Evolutionary conservation across 2,888 invertebrate species (phyloP).

Genomic region (Cephus pulcher): DNA sequence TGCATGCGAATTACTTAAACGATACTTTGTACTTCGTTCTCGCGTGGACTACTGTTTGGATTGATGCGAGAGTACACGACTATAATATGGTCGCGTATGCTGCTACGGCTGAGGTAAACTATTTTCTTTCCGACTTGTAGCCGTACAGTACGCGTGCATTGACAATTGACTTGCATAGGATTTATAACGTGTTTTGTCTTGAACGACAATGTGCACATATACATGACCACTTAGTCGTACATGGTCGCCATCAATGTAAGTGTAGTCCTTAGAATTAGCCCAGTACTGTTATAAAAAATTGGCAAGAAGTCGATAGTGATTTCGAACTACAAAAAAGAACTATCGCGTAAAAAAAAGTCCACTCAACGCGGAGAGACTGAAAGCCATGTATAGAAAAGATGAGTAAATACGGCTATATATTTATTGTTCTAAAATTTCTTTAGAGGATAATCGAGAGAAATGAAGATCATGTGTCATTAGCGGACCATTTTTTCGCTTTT

Average conservation of each 20-base stretch:
- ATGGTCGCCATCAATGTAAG: neutral
- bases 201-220: neutral
- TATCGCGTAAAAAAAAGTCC: neutral
- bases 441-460: neutral
- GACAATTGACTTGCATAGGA: neutral
- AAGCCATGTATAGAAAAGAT: neutral
- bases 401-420: neutral
- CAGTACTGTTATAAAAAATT: neutral
- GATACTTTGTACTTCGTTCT: neutral
- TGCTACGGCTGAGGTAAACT: neutral
- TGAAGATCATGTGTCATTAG: neutral
- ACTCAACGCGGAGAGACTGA: neutral
- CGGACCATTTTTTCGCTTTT: neutral
- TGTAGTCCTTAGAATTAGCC: neutral
- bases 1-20: neutral
- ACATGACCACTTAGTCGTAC: neutral
- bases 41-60: neutral
- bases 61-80: neutral
- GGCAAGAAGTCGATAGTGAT: neutral
- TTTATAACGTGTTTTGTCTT: neutral
- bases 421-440: neutral
- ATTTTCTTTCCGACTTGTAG: neutral
- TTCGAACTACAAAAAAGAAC: neutral
- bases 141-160: neutral
- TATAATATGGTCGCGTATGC: neutral